These are phyloP conservation scores for Perca fluviatilis DNA, from an alignment of 2,113 vertebrate genomes.

Conservation along the genomic window DNA sequence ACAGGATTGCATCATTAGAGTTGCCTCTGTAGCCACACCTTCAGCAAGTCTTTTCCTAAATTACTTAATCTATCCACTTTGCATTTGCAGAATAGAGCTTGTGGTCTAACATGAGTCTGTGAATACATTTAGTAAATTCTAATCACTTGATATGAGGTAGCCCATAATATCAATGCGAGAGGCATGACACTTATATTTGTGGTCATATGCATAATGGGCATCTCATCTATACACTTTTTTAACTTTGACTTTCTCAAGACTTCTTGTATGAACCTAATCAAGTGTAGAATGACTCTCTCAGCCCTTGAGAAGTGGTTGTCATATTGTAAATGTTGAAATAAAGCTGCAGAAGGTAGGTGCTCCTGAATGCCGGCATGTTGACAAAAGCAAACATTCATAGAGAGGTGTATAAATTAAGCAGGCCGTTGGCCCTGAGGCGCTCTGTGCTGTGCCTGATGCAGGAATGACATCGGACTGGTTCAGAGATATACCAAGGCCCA, in stretches of 20 bases:
- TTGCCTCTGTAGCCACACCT: neutral
- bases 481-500: slow-evolving; percentile 58
- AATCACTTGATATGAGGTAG: neutral
- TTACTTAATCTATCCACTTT: neutral
- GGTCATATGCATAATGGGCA: neutral
- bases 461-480: slow-evolving; percentile 88
- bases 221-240: neutral
- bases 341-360: neutral
- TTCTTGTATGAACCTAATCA: neutral
- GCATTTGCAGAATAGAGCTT: neutral
- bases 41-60: neutral
- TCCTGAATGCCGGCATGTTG: slow-evolving; percentile 7
- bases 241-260: neutral
- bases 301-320: neutral
- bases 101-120: neutral
- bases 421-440: slow-evolving; percentile 81
- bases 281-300: neutral
- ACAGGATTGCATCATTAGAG: slow-evolving; percentile 2
- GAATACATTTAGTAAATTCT: neutral
- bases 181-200: neutral
- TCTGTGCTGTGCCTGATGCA: slow-evolving; percentile 74
- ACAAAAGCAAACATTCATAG: slow-evolving; percentile 48
- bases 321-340: neutral
- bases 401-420: slow-evolving; percentile 36
- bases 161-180: neutral